phyloP scores from a whole-genome alignment of 2,113 vertebrate species.

The Istiophorus platypterus region DNA sequence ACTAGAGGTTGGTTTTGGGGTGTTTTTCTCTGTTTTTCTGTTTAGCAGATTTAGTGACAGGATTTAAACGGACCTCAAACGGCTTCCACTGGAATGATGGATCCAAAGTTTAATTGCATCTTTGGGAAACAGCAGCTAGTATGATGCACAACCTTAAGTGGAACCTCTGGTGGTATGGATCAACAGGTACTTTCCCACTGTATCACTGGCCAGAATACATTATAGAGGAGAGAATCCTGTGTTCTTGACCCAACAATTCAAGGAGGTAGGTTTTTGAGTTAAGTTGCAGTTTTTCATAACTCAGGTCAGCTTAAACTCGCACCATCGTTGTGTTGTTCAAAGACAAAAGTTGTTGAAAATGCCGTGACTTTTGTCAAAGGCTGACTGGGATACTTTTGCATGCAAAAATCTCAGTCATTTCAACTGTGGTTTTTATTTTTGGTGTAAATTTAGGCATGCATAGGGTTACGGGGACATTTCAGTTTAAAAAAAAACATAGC shows the following conservation, averaged over 20 bases:
- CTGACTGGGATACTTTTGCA: neutral
- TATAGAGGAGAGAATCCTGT: neutral
- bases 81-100: constrained; percentile 53
- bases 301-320: constrained; percentile 6
- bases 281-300: neutral
- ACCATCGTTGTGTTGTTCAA: neutral
- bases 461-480: neutral
- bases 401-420: neutral
- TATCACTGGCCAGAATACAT: constrained; percentile 1
- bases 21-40: constrained; percentile 35
- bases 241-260: neutral
- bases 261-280: neutral
- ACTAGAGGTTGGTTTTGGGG: constrained; percentile 35
- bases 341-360: neutral
- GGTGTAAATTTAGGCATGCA: neutral
- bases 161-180: constrained; percentile 22
- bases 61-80: constrained; percentile 54
- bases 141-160: constrained; percentile 30
- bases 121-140: constrained; percentile 51
- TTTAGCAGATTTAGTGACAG: constrained; percentile 55
- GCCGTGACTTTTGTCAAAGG: neutral
- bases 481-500: neutral
- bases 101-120: constrained; percentile 56
- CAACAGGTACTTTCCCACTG: constrained; percentile 58
- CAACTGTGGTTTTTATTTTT: constrained; percentile 15